Evolutionary conservation across 37 sponge, comb jelly and placozoan genomes (phyloP).

Genomic region (Cladorhizidae sp.): DNA sequence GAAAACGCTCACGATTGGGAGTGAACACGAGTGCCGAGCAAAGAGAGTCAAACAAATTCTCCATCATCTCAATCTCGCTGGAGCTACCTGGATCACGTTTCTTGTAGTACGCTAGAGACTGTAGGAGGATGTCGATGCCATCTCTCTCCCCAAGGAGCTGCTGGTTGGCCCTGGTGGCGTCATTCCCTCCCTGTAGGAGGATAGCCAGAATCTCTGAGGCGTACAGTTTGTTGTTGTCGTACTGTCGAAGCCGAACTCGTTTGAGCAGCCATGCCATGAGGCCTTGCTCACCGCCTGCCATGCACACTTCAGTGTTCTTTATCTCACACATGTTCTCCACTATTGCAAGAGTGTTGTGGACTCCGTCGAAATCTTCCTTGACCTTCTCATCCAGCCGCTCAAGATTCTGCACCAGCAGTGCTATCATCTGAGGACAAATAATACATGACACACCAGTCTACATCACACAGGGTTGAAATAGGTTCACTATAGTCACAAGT

Average conservation of each 20-base stretch:
- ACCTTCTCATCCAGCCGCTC: constrained; percentile 91
- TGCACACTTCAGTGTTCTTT: constrained; percentile 58
- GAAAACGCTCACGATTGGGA: constrained; percentile 88
- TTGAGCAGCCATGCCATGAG: constrained; percentile 89
- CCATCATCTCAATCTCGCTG: constrained; percentile 96
- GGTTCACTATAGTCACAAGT: too few relatives aligned
- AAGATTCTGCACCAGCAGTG: constrained; percentile 83
- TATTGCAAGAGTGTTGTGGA: constrained; percentile 92
- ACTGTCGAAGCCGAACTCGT: constrained; percentile 76
- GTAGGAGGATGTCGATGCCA: constrained; percentile 92
- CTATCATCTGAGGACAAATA: constrained; percentile 52
- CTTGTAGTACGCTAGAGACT: constrained; percentile 95
- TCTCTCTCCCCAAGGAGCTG: constrained; percentile 82
- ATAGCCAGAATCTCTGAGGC: constrained; percentile 91
- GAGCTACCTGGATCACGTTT: constrained; percentile 75
- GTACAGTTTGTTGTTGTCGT: constrained; percentile 96
- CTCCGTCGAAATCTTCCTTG: constrained; percentile 89
- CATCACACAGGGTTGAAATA: too few relatives aligned
- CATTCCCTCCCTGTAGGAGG: constrained; percentile 81
- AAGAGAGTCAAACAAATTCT: constrained; percentile 97
- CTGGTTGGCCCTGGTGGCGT: constrained; percentile 80
- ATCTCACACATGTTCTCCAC: constrained; percentile 95
- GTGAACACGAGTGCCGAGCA: constrained; percentile 85
- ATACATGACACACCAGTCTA: too few relatives aligned
- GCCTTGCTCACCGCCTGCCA: constrained; percentile 86